A percentile compares a stretch with the other conserved stretches of the same genome.
Evolutionary conservation across 2,113 vertebrate species (phyloP).

Genomic region (human (Homo sapiens)): GRCh38 chr11:124439501-124440000

Average conservation of each 20-base stretch:
- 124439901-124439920: neutral
- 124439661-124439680: constrained; percentile 56
- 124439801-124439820: neutral
- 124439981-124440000: neutral
- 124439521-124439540: neutral
- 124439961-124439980: neutral
- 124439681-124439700: constrained; percentile 68
- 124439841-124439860: neutral
- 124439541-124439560: neutral
- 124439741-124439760: constrained; percentile 44
- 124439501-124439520: neutral
- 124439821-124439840: neutral
- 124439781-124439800: constrained; percentile 39
- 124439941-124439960: neutral
- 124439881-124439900: neutral
- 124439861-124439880: neutral
- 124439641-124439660: constrained; percentile 60
- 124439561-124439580: neutral
- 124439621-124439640: constrained; percentile 36
- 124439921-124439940: neutral
- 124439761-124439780: constrained; percentile 35
- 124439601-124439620: neutral
- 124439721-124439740: constrained; percentile 41
- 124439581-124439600: neutral
- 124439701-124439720: constrained; percentile 68